These are phyloP conservation scores for Metopia argyrocephala DNA, from an alignment of 2,888 invertebrate genomes.

Conservation along the genomic window DNA sequence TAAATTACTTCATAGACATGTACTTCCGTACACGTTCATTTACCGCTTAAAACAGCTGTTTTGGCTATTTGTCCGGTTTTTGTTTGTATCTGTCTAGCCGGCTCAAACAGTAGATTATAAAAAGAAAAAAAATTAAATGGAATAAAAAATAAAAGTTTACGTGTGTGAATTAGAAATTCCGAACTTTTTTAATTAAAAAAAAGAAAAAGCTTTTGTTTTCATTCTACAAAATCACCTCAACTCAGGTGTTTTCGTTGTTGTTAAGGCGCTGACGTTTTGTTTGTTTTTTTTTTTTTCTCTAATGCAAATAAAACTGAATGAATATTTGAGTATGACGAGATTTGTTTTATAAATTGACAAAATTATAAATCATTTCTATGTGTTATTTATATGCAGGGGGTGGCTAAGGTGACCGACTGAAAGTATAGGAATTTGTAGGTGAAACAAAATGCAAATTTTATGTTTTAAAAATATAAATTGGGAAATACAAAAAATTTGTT, in stretches of 20 bases:
- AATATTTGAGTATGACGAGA: conserved; percentile 32
- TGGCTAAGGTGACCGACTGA: conserved; percentile 21
- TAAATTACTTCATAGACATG: neutral
- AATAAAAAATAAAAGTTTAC: conserved; percentile 19
- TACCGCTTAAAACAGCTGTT: neutral
- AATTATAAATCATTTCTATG: conserved; percentile 13
- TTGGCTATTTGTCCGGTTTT: neutral
- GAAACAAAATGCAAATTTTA: neutral
- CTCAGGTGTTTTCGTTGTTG: neutral
- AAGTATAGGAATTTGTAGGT: neutral
- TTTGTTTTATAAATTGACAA: conserved; percentile 20
- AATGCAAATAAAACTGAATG: conserved; percentile 25
- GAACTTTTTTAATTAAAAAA: conserved; percentile 52
- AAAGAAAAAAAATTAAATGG: conserved; percentile 23
- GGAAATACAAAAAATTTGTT: too few relatives aligned
- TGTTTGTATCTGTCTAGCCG: conserved; percentile 48
- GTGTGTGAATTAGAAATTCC: conserved; percentile 58
- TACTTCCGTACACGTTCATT: neutral
- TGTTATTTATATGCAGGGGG: neutral
- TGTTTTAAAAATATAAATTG: too few relatives aligned
- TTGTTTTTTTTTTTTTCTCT: neutral
- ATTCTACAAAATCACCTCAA: conserved; percentile 1
- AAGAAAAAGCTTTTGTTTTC: conserved; percentile 35
- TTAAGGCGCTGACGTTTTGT: neutral
- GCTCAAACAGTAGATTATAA: conserved; percentile 28